These are phyloP conservation scores for Eupithecia abbreviata DNA, from an alignment of 2,888 invertebrate species.

Conservation along the genomic window DNA sequence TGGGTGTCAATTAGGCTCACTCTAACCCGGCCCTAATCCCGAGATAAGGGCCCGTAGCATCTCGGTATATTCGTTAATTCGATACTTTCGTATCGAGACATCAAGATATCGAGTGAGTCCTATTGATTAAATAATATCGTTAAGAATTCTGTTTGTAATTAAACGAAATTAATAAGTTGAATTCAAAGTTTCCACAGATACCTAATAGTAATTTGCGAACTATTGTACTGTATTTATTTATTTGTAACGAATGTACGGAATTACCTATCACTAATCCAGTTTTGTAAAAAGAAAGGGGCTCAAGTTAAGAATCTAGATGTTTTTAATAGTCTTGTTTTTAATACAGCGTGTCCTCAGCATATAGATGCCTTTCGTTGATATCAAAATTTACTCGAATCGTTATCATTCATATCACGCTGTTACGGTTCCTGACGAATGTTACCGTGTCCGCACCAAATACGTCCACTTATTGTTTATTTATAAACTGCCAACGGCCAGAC, in stretches of 20 bases:
- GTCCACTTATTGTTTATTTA: slow-evolving; percentile 81
- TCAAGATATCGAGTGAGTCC: slow-evolving; percentile 53
- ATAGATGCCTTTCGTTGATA: slow-evolving; percentile 4
- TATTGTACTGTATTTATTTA: not conserved
- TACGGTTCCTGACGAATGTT: slow-evolving; percentile 68
- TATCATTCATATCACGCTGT: slow-evolving; percentile 66
- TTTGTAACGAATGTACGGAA: no score
- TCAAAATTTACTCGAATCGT: slow-evolving; percentile 19
- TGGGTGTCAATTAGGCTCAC: slow-evolving; percentile 77
- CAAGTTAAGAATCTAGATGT: not conserved
- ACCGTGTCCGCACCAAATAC: slow-evolving; percentile 70
- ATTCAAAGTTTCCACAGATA: not conserved
- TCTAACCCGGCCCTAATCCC: slow-evolving; percentile 70
- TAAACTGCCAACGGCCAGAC: slow-evolving; percentile 66
- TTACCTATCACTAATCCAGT: no score
- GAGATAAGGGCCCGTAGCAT: slow-evolving; percentile 72
- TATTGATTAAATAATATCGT: slow-evolving; percentile 10
- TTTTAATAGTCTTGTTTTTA: not conserved
- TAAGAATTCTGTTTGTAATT: not conserved
- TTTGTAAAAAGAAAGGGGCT: not conserved
- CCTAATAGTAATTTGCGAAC: not conserved
- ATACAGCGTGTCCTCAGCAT: not conserved
- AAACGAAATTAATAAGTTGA: not conserved
- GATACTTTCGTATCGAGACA: slow-evolving; percentile 66
- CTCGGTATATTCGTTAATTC: slow-evolving; percentile 75